phyloP scores from a whole-genome alignment of 2,797 vertebrate genomes.

The Momotus momota region DNA sequence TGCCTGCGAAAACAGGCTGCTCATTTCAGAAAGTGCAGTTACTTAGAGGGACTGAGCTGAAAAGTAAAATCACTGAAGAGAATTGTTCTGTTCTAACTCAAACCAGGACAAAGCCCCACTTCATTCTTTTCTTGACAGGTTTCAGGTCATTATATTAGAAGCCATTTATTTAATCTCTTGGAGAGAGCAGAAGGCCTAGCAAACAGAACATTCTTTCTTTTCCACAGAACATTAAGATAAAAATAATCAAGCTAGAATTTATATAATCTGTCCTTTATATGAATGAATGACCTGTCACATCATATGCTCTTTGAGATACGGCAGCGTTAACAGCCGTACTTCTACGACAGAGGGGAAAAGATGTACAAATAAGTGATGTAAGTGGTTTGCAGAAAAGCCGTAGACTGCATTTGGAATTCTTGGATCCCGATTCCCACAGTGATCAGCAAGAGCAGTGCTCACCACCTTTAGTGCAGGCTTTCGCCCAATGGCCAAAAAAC shows the following conservation, averaged over 20 bases:
- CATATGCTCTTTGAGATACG: background rate
- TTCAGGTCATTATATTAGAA: background rate
- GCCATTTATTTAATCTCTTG: background rate
- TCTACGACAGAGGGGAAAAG: background rate
- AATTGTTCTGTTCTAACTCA: too few relatives aligned
- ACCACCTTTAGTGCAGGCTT: background rate
- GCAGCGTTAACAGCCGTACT: background rate
- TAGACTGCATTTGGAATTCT: background rate
- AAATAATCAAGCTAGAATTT: background rate
- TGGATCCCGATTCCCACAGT: background rate
- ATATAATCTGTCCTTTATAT: background rate
- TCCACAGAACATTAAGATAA: background rate
- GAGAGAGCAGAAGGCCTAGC: background rate
- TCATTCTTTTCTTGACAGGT: background rate
- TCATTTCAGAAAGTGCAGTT: too few relatives aligned
- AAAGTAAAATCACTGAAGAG: too few relatives aligned
- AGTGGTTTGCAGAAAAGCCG: background rate
- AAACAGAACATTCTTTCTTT: background rate
- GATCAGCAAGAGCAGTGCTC: background rate
- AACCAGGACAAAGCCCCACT: too few relatives aligned
- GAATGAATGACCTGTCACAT: background rate
- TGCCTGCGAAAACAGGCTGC: too few relatives aligned
- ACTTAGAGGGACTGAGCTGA: too few relatives aligned
- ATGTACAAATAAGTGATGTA: background rate
- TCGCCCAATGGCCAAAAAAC: fast-evolving